phyloP scores from a whole-genome alignment of 2,888 invertebrate species.

The Pollenia griseotomentosa region DNA sequence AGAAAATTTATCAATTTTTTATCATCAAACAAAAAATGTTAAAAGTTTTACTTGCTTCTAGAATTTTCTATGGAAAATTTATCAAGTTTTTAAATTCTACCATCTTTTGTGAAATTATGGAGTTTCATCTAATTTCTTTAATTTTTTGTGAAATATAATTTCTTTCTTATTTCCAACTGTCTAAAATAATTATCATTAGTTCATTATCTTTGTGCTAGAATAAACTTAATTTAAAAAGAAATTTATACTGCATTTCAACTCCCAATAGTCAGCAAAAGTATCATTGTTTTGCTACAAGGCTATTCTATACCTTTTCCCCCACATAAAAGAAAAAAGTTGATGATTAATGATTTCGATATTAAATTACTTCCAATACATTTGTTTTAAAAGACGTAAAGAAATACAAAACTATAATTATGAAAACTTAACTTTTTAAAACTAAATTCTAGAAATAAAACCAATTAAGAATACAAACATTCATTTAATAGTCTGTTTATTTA shows the following conservation, averaged over 20 bases:
- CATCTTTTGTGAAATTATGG: no score
- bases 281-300: not conserved
- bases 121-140: no score
- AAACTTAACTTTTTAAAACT: not conserved
- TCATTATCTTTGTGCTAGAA: not conserved
- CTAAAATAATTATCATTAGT: not conserved
- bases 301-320: conserved; percentile 11
- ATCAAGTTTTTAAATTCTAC: no score
- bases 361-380: conserved; percentile 50
- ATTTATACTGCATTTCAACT: not conserved
- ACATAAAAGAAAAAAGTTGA: conserved; percentile 1
- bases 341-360: conserved; percentile 48
- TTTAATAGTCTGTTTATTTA: no score
- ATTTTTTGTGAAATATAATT: no score
- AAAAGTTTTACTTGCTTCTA: no score
- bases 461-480: no score
- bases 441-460: not conserved
- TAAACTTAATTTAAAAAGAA: not conserved
- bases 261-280: not conserved
- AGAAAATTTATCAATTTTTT: no score
- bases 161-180: no score
- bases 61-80: no score
- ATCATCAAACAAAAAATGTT: no score
- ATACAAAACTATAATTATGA: not conserved
- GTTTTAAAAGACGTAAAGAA: conserved; percentile 16